A percentile compares a stretch with the other conserved stretches of the same genome.
phyloP scores from a whole-genome alignment of 2,888 invertebrate genomes.

The Junonia oenone region DNA sequence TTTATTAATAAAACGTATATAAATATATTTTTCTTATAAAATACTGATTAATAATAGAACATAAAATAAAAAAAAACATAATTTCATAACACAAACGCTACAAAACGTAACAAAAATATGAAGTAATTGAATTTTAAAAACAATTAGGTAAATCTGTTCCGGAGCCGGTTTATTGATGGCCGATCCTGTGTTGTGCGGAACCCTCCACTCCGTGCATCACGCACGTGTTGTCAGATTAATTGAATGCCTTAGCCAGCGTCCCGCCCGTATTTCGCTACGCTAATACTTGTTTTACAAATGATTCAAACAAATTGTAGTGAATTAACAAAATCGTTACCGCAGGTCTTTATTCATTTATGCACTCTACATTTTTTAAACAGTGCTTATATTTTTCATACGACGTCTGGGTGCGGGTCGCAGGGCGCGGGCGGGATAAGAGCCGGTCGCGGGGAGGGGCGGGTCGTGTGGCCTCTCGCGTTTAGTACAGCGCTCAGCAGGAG shows the following conservation, averaged over 20 bases:
- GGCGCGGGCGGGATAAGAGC: constrained; percentile 52
- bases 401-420: constrained; percentile 61
- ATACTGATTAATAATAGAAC: no score
- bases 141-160: constrained; percentile 38
- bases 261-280: constrained; percentile 26
- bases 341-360: constrained; percentile 40
- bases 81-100: no score
- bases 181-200: constrained; percentile 30
- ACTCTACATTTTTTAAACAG: constrained; percentile 55
- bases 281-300: constrained; percentile 35
- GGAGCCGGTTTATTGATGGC: constrained; percentile 48
- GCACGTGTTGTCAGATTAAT: constrained; percentile 73
- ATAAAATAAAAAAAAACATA: no score
- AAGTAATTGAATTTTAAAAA: background rate
- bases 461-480: constrained; percentile 72
- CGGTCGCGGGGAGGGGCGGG: constrained; percentile 56
- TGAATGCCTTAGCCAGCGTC: constrained; percentile 49
- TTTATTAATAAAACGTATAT: no score
- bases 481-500: constrained; percentile 79
- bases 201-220: constrained; percentile 49
- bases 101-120: no score
- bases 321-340: background rate
- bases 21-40: no score
- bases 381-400: constrained; percentile 55
- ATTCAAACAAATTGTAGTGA: constrained; percentile 39